Evolutionary conservation across 2,797 vertebrate species (phyloP), one percentile per base, ranked within the genome.

Genomic region (Lophius americanus): DNA sequence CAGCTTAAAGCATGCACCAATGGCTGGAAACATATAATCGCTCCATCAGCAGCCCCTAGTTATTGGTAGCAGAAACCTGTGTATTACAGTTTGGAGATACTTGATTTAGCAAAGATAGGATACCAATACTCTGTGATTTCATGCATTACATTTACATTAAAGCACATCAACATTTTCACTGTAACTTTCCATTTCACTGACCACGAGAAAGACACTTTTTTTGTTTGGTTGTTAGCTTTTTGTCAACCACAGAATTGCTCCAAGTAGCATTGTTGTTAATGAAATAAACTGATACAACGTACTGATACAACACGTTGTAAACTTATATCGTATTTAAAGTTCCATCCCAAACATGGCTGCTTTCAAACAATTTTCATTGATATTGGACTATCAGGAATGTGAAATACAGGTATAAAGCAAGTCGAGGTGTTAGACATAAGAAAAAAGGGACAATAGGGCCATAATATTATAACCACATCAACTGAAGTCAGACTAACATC

Each of bases 41-140:
- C 23, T 62, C n/a, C 39, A 56, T 69, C 68, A 63, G 7, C 59
- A 47, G 47, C 23, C 41, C 53, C 68, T 71, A 48, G 32, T 56
- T 59, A 44, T 48, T 67, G 7, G 12, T 38, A 35, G 36, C 41
- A 39, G 39, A 72, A 55, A 61, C 35, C 49, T 69, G 47, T 69
- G 41, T 62, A 57, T 71, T 70, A 49, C 35, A 73, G 52, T 9
- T 49, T 11, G 37, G 51, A 36, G 41, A 66, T 35, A 13, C 35
- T 46, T 76, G 50, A 63, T 80, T 79, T 60, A 69, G 36, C 37
- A 5, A 11, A 39, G n/a, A 13, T 53, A 7, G 33, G 50, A 44
- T 42, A 51, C 33, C 14, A 56, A 8, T 4, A 2, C 8, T n/a
- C 38, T 42, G 38, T 53, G 46, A 14, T 68, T 69, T 55, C n/a